These are phyloP conservation scores for Cossypha dichroa DNA, from an alignment of 2,797 vertebrate species.

Conservation along the genomic window DNA sequence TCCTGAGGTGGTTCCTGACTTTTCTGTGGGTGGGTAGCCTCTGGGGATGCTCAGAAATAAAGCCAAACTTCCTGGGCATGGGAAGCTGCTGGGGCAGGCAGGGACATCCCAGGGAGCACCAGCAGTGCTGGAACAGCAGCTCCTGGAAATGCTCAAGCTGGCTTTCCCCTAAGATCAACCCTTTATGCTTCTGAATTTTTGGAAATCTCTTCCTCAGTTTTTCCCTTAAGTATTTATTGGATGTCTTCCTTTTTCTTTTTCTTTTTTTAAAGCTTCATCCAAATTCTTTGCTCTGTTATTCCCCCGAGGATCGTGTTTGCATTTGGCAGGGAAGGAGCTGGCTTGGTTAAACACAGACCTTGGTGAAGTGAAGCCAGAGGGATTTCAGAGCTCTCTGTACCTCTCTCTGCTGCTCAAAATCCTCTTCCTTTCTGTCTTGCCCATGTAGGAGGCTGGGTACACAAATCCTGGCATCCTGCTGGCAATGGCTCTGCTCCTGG, in stretches of 20 bases:
- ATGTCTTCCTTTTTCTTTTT: background rate
- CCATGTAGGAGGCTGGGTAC: fast-evolving
- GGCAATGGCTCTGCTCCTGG: background rate
- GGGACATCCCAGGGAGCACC: background rate
- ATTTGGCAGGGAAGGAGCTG: slow-evolving; percentile 22
- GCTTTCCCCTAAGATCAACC: background rate
- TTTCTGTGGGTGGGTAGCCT: background rate
- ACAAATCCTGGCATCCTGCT: background rate
- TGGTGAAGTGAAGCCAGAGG: background rate
- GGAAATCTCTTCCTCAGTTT: background rate
- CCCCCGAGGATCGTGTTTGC: slow-evolving; percentile 18
- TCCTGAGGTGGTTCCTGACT: background rate
- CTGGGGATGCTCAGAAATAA: background rate
- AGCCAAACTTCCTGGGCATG: background rate
- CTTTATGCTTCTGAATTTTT: background rate
- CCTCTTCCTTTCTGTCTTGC: background rate
- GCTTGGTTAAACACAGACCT: background rate
- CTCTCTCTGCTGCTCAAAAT: background rate
- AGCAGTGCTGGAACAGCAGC: background rate
- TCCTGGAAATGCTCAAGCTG: background rate
- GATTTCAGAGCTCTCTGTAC: background rate
- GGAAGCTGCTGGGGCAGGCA: background rate
- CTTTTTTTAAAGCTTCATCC: background rate
- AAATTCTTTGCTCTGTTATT: background rate
- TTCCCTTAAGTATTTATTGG: slow-evolving; percentile 11